Evolutionary conservation across 2,888 invertebrate species (phyloP), one percentile per base, ranked within the genome.

Genomic region (Harpalus rubripes): DNA sequence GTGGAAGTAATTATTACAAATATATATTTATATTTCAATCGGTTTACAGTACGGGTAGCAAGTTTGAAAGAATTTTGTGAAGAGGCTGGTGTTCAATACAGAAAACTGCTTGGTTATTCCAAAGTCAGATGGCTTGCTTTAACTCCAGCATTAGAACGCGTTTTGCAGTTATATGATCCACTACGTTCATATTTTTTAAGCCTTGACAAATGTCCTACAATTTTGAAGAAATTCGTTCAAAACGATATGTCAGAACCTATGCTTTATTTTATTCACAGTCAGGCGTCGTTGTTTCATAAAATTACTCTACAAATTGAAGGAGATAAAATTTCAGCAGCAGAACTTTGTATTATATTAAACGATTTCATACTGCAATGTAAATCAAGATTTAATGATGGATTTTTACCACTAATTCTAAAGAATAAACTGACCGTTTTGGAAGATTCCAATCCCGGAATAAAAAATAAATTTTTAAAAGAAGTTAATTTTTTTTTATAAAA

Each of bases 401-500:
- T 79, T 79, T 85, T 93, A 56, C 93, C 93, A 0, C 89, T 94
- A 72, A 89, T 93, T 86, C 89, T 93, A 15, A 93, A 93, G 90
- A 93, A 93, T 87, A 93, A 93, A 87, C 87, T 92, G 16, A 90
- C 90, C 83, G 87, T 93, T 32, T 91, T 92, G 1, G 93, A 93
- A 87, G 91, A 91, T 10, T 92, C 84, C 56, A 84, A 84, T 84
- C 84, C 84, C 56, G 84, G 63, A 26, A 84, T 84, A 65, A n/a
- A 84, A 78, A 52, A 84, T 78, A 12, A 84, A 63, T 84, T 84
- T 84, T 63, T 79, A 78, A 84, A 84, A 84, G 79, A 84, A 84
- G 84, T 84, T 78, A 63, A 79, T n/a, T 63, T 63, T 32, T 78
- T 84, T 84, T 84, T 78, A 84, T 79, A 78, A 84, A 84, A 84